Evolutionary conservation across 2,113 vertebrate species (phyloP).

Genomic region (Glaucomys volans): DNA sequence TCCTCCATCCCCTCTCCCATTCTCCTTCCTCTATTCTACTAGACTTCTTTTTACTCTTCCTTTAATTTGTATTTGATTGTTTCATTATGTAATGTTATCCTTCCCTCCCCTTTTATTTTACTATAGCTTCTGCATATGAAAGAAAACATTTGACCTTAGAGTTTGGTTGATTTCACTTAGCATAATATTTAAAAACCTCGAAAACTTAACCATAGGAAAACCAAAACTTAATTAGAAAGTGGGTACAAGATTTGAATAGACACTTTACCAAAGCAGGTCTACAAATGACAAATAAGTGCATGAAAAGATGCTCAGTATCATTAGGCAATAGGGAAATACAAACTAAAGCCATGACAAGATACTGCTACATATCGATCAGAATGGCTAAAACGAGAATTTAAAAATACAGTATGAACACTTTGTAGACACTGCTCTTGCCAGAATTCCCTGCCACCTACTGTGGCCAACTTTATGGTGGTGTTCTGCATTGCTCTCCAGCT

Average conservation of each 20-base stretch:
- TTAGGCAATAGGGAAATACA: background rate
- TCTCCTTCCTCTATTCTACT: too few species aligned
- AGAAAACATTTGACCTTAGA: too few species aligned
- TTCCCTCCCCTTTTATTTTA: too few species aligned
- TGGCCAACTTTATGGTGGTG: background rate
- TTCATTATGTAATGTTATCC: too few species aligned
- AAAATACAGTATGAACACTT: background rate
- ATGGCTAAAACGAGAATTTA: background rate
- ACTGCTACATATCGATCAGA: background rate
- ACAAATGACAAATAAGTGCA: background rate
- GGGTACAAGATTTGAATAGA: background rate
- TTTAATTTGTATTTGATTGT: too few species aligned
- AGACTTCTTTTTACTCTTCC: too few species aligned
- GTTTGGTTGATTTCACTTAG: too few species aligned
- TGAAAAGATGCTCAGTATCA: background rate
- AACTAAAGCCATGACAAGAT: background rate
- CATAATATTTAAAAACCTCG: background rate
- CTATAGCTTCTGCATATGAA: too few species aligned
- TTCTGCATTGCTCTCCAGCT: background rate
- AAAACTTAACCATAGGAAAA: background rate
- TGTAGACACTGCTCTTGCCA: background rate
- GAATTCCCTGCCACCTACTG: background rate
- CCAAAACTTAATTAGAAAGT: background rate
- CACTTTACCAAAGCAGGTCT: background rate
- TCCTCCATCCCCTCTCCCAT: too few species aligned